phyloP scores from a whole-genome alignment of 2,113 vertebrate genomes.

The Pandion haliaetus region DNA sequence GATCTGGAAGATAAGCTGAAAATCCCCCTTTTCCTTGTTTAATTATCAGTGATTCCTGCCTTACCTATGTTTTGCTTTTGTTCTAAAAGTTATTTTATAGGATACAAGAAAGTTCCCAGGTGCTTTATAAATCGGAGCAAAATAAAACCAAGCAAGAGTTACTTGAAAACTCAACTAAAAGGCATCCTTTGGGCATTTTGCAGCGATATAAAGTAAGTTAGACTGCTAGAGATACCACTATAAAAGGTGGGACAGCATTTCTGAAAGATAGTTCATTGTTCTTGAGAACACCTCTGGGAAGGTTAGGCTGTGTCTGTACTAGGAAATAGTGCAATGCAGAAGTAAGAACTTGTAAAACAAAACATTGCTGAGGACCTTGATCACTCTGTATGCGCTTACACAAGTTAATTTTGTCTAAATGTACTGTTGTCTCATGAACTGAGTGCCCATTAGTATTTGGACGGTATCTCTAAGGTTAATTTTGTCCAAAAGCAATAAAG shows the following conservation, averaged over 20 bases:
- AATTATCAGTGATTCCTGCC: neutral
- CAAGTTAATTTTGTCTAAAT: neutral
- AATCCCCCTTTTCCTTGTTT: neutral
- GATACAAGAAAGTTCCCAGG: conserved; percentile 87
- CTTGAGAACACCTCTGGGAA: neutral
- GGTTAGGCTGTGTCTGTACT: neutral
- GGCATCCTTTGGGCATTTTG: conserved; percentile 66
- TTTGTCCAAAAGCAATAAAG: neutral
- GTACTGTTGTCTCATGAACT: neutral
- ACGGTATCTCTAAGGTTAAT: neutral
- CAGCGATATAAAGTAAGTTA: conserved; percentile 78
- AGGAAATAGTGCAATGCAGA: neutral
- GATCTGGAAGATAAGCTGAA: neutral
- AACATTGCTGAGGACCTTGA: neutral
- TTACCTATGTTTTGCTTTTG: neutral
- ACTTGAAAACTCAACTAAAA: conserved; percentile 8
- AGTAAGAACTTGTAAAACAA: neutral
- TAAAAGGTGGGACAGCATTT: neutral
- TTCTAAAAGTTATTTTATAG: conserved; percentile 84
- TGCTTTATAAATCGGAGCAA: conserved; percentile 83
- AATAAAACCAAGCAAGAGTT: conserved; percentile 53
- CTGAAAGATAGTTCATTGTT: neutral
- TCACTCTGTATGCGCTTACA: neutral
- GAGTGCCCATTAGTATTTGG: neutral
- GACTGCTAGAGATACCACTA: neutral